A percentile compares a stretch with the other conserved stretches of the same genome.
phyloP scores from a whole-genome alignment of 2,797 vertebrate genomes.

The Arrhamphus sclerolepis region DNA sequence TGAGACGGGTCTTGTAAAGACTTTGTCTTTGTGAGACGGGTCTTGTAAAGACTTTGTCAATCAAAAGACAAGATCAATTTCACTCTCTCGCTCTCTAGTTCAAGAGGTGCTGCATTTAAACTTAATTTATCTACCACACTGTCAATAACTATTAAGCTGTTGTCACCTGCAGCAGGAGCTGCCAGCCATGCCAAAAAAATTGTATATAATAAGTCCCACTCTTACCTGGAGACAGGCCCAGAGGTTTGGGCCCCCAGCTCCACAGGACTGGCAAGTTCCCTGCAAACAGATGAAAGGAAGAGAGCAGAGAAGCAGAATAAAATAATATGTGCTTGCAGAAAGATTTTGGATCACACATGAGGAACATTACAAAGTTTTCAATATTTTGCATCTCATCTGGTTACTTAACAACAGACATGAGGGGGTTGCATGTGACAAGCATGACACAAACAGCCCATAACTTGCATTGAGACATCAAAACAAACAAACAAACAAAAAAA shows the following conservation, averaged over 20 bases:
- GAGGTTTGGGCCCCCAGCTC: conserved; percentile 92
- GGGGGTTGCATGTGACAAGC: background rate
- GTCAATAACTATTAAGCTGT: conserved; percentile 34
- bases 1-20: conserved; percentile 7
- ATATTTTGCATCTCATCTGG: no score
- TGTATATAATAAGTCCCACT: background rate
- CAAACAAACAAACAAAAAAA: no score
- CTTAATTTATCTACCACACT: conserved; percentile 9
- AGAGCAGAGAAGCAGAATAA: background rate
- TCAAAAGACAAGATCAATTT: conserved; percentile 1
- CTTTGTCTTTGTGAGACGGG: background rate
- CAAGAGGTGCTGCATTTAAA: conserved; percentile 9
- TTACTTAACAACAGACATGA: no score
- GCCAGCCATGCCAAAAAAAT: no score
- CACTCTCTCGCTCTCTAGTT: background rate
- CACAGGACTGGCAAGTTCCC: conserved; percentile 97
- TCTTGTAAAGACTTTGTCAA: background rate
- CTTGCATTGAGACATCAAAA: background rate
- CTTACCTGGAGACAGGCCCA: conserved; percentile 98
- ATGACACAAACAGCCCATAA: background rate
- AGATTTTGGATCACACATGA: no score
- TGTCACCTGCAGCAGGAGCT: conserved; percentile 7
- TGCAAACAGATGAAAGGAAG: conserved; percentile 54
- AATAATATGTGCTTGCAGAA: no score
- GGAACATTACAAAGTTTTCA: no score